Evolutionary conservation across 2,797 vertebrate species (phyloP), one percentile per base, ranked within the genome.

Genomic region (Sciurus carolinensis): DNA sequence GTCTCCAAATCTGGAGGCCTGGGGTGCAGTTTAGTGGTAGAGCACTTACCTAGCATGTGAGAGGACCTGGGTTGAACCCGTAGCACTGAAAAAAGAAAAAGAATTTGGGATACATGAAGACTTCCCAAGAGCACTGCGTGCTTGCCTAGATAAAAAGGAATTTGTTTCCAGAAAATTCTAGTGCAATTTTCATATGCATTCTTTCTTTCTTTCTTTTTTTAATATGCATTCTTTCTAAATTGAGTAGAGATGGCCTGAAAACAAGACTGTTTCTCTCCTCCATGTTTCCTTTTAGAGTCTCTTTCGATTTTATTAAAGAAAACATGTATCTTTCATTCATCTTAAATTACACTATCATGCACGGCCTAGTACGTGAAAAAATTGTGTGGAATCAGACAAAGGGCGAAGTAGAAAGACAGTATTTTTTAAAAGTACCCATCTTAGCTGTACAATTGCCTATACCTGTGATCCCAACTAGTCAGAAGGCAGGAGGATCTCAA

Each of bases 161-260:
- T 72, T 86, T 57, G 12, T 83, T 94, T 62, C 66, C 36, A 95
- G 75, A 62, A 62, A 20, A 73, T 66, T 17, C 22, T 94, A 47
- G 44, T 47, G 44, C 54, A 28, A 7, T 73, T 79, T 90, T 90
- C 2, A 0, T 33, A 80, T 36, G 9, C 30, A 47, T 3, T 33
- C 17, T 91, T 92, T 88, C n/a, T 90, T 3, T 33, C 17, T 91
- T 92, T 88, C 39, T 90, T 39, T 39, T 73, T 79, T 90, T 87
- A 2, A 0, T 33, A 80, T 36, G 9, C 30, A 47, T 3, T 33
- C 17, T 91, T 92, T 88, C 39, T 90, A 94, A 85, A 66, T 14
- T 42, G 28, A 91, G 24, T 12, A 39, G 79, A 18, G 22, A 42
- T 89, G 66, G 13, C 69, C 44, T 92, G 93, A 82, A 92, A 90